These are phyloP conservation scores for Eupsilia transversa DNA, from an alignment of 2,888 invertebrate genomes.

Conservation along the genomic window DNA sequence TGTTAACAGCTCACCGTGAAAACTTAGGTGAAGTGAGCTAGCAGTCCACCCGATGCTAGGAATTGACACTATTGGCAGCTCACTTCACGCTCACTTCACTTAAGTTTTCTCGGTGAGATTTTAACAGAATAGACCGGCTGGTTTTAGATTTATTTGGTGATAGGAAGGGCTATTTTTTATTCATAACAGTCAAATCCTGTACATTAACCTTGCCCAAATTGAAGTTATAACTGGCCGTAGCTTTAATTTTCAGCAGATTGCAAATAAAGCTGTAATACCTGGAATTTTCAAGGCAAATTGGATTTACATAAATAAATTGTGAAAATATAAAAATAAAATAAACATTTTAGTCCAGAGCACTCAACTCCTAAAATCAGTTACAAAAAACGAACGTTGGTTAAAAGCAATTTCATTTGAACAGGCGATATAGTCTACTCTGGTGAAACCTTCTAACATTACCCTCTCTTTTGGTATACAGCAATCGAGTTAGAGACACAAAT, in stretches of 20 bases:
- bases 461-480: constrained; percentile 26
- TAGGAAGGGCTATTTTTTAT: constrained; percentile 9
- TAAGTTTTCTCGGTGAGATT: no score
- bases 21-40: no score
- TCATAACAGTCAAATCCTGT: neutral
- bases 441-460: constrained; percentile 16
- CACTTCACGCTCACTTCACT: no score
- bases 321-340: constrained; percentile 11
- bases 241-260: neutral
- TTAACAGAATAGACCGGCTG: no score
- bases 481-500: constrained; percentile 46
- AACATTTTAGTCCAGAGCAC: constrained; percentile 28
- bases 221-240: neutral
- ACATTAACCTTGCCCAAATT: constrained; percentile 10
- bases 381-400: constrained; percentile 9
- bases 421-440: neutral
- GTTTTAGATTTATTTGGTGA: neutral
- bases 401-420: constrained; percentile 27
- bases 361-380: constrained; percentile 24
- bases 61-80: no score
- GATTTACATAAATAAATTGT: constrained; percentile 9
- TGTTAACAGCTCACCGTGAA: no score
- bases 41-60: no score
- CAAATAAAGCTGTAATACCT: constrained; percentile 14
- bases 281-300: neutral